Evolutionary conservation across 1,140 invertebrate genomes (phyloP), one percentile per base, ranked within the genome.

Genomic region (Elymnias hypermnestra): DNA sequence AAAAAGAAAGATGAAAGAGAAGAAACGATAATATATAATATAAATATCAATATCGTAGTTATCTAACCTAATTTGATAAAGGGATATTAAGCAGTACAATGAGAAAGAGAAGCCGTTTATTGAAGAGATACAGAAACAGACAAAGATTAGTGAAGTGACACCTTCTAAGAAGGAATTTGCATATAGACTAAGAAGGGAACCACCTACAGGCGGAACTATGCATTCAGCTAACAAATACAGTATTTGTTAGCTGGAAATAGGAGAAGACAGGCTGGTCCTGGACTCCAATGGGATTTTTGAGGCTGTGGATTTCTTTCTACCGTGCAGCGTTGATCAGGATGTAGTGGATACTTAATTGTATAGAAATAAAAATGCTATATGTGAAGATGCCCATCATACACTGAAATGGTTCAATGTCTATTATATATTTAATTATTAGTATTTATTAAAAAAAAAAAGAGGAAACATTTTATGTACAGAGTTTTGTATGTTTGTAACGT

Each of bases 51-150:
- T n/a, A n/a, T n/a, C n/a, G n/a, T n/a, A n/a, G n/a, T n/a, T n/a
- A n/a, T n/a, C n/a, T n/a, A n/a, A n/a, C n/a, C n/a, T n/a, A n/a
- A n/a, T n/a, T n/a, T n/a, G n/a, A n/a, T n/a, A n/a, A n/a, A 83
- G 91, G 33, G 89, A 92, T 66, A 72, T 90, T 1, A 71, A 89
- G 56, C 76, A 81, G 21, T 59, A 58, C 50, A 47, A 63, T 52
- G 57, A 87, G 62, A 75, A 60, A 55, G 54, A 53, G 5, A 72
- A 68, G 7, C 82, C 83, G 17, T 65, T 91, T 1, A 90, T 91
- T 51, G 78, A 90, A 57, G 89, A 90, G 63, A 71, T 91, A n/a
- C 52, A 63, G 9, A 70, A 69, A 13, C 45, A 54, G 19, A 33
- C 46, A 47, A 40, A 65, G 59, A 54, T 74, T 37, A 48, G 56